Conservation (phyloP, 2,797 vertebrate genomes). For the Artibeus lituratus region DNA sequence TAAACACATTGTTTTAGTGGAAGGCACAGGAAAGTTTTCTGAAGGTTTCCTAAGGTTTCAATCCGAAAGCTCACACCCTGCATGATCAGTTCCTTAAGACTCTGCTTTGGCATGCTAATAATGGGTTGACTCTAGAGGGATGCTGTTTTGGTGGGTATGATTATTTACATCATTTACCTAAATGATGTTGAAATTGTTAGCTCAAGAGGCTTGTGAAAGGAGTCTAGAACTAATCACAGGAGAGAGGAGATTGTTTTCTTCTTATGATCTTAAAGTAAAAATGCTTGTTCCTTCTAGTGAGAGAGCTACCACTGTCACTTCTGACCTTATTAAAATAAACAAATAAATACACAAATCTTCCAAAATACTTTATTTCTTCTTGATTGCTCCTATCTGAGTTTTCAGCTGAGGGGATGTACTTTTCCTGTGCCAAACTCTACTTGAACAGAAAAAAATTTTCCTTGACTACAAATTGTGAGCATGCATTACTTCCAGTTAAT, state of each 20-base stretch:
- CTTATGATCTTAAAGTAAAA: conserved; percentile 9
- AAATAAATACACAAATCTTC: background rate
- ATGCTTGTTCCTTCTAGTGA: background rate
- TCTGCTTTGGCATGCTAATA: background rate
- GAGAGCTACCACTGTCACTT: background rate
- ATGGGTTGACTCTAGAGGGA: background rate
- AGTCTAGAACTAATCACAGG: conserved; percentile 53
- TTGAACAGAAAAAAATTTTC: conserved; percentile 43
- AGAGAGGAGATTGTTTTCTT: conserved; percentile 37
- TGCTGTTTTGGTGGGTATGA: background rate
- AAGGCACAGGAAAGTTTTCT: background rate
- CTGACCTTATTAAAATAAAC: background rate
- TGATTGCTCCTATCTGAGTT: conserved; percentile 37
- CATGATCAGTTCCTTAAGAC: background rate
- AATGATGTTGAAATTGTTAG: conserved; percentile 38
- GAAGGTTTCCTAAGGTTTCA: background rate
- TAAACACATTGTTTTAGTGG: background rate
- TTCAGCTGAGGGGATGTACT: background rate
- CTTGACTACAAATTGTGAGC: conserved; percentile 54
- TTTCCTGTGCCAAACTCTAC: conserved; percentile 46
- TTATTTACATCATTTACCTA: conserved; percentile 30
- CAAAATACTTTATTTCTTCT: conserved; percentile 47
- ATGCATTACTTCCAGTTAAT: conserved; percentile 56
- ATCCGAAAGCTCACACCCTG: background rate
- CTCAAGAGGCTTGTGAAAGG: conserved; percentile 43